phyloP scores from a whole-genome alignment of 2,888 invertebrate genomes.

The Syritta pipiens region DNA sequence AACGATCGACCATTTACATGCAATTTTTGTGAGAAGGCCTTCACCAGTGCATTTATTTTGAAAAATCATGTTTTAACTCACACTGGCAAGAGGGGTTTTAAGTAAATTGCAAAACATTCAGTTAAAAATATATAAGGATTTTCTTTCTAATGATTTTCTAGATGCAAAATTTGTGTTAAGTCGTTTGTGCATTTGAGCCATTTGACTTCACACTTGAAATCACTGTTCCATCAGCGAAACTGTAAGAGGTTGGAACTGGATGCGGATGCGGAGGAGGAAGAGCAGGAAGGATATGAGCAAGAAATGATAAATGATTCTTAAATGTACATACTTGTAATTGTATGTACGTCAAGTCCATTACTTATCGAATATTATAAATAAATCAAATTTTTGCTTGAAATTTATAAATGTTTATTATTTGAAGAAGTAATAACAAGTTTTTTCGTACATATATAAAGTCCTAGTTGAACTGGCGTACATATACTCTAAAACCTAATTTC shows the following conservation, averaged over 20 bases:
- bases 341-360: too few species aligned
- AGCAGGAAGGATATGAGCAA: background rate
- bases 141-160: background rate
- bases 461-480: too few species aligned
- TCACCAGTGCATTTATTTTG: constrained; percentile 49
- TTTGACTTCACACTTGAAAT: constrained; percentile 40
- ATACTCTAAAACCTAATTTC: too few species aligned
- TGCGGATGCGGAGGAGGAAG: background rate
- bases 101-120: constrained; percentile 26
- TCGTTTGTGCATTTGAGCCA: constrained; percentile 33
- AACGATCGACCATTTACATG: constrained; percentile 59
- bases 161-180: constrained; percentile 39
- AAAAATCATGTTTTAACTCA: constrained; percentile 57
- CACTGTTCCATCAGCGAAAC: constrained; percentile 12
- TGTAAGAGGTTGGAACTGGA: constrained; percentile 6
- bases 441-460: too few species aligned
- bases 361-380: background rate
- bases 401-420: background rate
- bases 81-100: constrained; percentile 40
- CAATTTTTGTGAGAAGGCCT: constrained; percentile 45
- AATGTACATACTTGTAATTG: background rate
- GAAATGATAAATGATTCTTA: background rate
- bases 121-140: background rate
- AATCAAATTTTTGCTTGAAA: background rate
- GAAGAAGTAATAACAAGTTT: too few species aligned